phyloP scores from a whole-genome alignment of 2,797 vertebrate genomes.

The Kryptolebias ocellatus region DNA sequence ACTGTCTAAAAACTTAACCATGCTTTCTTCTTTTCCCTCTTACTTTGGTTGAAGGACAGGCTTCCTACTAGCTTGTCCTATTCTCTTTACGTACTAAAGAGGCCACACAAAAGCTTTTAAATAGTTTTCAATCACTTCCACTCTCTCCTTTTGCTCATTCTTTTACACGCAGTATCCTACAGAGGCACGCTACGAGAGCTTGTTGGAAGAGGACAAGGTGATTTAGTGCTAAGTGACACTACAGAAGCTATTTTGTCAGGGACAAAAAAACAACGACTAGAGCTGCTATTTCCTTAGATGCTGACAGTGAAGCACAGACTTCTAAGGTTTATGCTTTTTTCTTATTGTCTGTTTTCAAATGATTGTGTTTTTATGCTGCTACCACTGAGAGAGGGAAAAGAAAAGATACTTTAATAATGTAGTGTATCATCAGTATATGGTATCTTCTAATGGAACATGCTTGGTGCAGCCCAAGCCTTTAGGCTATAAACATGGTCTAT shows the following conservation, averaged over 20 bases:
- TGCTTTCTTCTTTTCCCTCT: conserved; percentile 26
- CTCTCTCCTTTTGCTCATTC: conserved; percentile 14
- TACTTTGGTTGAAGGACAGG: conserved; percentile 29
- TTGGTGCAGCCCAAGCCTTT: not conserved
- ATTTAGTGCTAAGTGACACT: conserved; percentile 41
- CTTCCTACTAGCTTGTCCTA: conserved; percentile 12
- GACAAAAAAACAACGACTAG: conserved; percentile 13
- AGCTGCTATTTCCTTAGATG: conserved; percentile 16
- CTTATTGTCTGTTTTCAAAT: conserved; percentile 13
- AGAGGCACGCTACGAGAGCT: conserved; percentile 11
- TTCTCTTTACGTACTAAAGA: conserved; percentile 1
- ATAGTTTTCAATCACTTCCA: conserved; percentile 6
- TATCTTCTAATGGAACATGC: not conserved
- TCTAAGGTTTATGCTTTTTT: conserved; percentile 24
- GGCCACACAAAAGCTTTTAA: conserved; percentile 1
- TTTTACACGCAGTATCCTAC: conserved; percentile 6
- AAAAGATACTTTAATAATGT: conserved; percentile 2
- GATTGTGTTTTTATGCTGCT: conserved; percentile 4
- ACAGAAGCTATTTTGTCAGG: conserved; percentile 35
- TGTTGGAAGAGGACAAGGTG: conserved; percentile 12
- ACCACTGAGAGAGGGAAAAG: not conserved
- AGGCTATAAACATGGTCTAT: not conserved
- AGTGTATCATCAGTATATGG: not conserved
- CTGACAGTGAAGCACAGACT: conserved; percentile 2
- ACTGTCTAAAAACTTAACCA: conserved; percentile 59